Evolutionary conservation across 2,888 invertebrate genomes (phyloP).

Genomic region (Ophion ventricosus): DNA sequence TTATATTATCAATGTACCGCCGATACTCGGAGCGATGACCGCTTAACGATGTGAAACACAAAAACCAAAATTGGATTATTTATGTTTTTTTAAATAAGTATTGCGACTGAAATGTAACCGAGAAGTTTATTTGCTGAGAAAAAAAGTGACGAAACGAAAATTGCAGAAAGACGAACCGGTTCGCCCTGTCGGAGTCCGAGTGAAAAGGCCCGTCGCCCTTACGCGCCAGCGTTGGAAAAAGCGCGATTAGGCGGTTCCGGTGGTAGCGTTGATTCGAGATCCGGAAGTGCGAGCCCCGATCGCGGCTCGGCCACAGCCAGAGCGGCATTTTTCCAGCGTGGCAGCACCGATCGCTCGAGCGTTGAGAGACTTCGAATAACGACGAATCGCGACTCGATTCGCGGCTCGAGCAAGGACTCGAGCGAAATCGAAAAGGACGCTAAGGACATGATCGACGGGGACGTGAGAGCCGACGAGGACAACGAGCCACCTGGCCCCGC

Average conservation of each 20-base stretch:
- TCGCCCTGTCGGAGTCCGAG: slow-evolving; percentile 82
- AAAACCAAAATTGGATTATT: too few relatives aligned
- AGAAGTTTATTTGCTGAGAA: not conserved
- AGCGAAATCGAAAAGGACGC: slow-evolving; percentile 78
- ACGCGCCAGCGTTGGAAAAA: slow-evolving; percentile 79
- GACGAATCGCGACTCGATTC: slow-evolving; percentile 76
- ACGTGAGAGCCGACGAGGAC: slow-evolving; percentile 82
- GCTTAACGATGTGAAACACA: too few relatives aligned
- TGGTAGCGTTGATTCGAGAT: slow-evolving; percentile 81
- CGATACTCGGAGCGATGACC: too few relatives aligned
- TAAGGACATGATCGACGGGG: slow-evolving; percentile 80
- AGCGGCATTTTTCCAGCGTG: slow-evolving; percentile 76
- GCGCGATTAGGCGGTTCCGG: slow-evolving; percentile 80
- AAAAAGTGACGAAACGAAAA: not conserved
- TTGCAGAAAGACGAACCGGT: slow-evolving; percentile 77
- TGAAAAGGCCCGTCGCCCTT: slow-evolving; percentile 84
- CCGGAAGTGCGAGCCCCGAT: slow-evolving; percentile 81
- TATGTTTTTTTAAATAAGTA: too few relatives aligned
- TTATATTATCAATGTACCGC: too few relatives aligned
- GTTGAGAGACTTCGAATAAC: slow-evolving; percentile 78
- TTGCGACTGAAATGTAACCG: too few relatives aligned
- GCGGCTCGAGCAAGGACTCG: slow-evolving; percentile 75
- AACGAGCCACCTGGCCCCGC: slow-evolving; percentile 82
- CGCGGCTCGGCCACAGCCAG: slow-evolving; percentile 72
- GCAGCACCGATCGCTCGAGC: slow-evolving; percentile 78